Conservation (phyloP, 2,797 vertebrate species). For the Hafferia zeledoni region DNA sequence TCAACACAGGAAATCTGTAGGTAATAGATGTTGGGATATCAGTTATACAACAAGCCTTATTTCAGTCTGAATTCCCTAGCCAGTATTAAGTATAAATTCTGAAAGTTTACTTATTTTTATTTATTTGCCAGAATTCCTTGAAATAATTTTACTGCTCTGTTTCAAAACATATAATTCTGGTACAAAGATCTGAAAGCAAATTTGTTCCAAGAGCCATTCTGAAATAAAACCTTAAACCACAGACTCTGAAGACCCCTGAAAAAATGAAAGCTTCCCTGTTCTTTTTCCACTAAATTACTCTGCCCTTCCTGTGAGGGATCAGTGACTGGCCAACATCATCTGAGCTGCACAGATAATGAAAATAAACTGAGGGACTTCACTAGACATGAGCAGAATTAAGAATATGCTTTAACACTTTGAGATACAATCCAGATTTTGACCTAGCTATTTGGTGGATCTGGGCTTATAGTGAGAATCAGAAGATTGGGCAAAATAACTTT, state of each 20-base stretch:
- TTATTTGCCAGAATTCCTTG: background rate
- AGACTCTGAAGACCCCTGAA: background rate
- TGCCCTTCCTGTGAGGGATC: background rate
- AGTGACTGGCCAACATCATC: background rate
- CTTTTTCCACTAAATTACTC: background rate
- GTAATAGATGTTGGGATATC: background rate
- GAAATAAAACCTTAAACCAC: background rate
- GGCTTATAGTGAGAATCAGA: background rate
- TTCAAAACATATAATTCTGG: background rate
- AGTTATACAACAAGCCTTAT: background rate
- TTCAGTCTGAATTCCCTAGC: background rate
- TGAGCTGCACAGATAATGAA: background rate
- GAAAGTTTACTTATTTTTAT: background rate
- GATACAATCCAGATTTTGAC: background rate
- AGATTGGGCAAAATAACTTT: background rate
- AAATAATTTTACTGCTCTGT: background rate
- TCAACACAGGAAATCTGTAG: background rate
- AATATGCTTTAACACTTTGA: background rate
- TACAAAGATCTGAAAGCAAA: background rate
- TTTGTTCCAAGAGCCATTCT: background rate
- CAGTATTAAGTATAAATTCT: background rate
- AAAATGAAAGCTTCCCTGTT: background rate
- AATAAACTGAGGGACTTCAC: background rate
- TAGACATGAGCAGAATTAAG: background rate
- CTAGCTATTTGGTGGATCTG: background rate